phyloP scores from a whole-genome alignment of 2,113 vertebrate genomes.

The Amia ocellicauda region DNA sequence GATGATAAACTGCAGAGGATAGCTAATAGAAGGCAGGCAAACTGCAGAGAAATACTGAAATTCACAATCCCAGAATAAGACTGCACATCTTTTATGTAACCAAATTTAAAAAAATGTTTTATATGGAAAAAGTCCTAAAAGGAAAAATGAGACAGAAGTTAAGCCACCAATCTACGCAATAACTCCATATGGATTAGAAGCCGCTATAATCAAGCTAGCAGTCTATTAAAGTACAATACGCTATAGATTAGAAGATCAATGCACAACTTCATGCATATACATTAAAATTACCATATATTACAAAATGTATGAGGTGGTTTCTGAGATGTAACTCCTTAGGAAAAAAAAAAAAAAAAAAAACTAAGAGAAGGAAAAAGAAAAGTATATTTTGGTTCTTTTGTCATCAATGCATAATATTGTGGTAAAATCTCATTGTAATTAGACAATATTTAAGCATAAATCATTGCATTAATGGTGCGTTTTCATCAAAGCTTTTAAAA shows the following conservation, averaged over 20 bases:
- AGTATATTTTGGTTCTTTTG: conserved; percentile 31
- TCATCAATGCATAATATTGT: conserved; percentile 28
- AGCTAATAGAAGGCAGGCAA: conserved; percentile 65
- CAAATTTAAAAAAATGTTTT: background rate
- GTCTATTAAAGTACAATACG: conserved; percentile 62
- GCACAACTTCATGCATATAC: conserved; percentile 45
- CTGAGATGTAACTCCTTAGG: conserved; percentile 35
- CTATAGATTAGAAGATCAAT: conserved; percentile 66
- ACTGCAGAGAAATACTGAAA: conserved; percentile 11
- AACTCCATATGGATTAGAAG: conserved; percentile 52
- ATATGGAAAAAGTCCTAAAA: background rate
- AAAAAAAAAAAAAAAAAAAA: conserved; percentile 37
- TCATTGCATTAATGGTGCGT: background rate
- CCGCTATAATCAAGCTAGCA: conserved; percentile 62
- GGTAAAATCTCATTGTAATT: conserved; percentile 44
- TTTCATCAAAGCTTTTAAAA: background rate
- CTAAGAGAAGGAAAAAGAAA: conserved; percentile 3
- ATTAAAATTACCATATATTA: conserved; percentile 46
- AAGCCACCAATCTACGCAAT: conserved; percentile 49
- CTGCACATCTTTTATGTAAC: conserved; percentile 17
- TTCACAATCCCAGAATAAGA: conserved; percentile 36
- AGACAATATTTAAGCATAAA: conserved; percentile 9
- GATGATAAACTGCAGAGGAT: conserved; percentile 64
- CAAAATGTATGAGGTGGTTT: conserved; percentile 32
- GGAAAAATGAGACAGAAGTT: conserved; percentile 8